phyloP scores from a whole-genome alignment of 2,113 vertebrate species.

The Smithornis capensis region DNA sequence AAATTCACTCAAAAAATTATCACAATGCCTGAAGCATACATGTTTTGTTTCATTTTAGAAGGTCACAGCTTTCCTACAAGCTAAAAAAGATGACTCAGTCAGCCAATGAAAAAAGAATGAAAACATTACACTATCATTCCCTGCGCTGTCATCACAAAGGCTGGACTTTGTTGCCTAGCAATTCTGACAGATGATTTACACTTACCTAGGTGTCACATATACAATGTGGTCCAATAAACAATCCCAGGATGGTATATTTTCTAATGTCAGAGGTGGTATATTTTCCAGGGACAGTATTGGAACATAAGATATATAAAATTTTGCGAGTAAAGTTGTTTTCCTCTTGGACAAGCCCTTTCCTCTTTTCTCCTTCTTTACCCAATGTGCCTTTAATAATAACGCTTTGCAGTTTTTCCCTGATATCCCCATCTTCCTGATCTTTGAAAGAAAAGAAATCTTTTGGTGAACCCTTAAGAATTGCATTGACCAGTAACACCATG shows the following conservation, averaged over 20 bases:
- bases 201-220: not conserved
- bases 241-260: not conserved
- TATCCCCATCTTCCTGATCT: not conserved
- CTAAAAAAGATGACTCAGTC: not conserved
- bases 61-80: not conserved
- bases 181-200: not conserved
- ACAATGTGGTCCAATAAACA: not conserved
- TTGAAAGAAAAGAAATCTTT: slow-evolving; percentile 28
- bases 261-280: not conserved
- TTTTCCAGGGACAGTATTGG: not conserved
- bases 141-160: not conserved
- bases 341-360: not conserved
- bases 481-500: slow-evolving; percentile 42
- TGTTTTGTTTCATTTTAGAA: not conserved
- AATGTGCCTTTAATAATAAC: slow-evolving; percentile 2
- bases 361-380: not conserved
- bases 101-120: not conserved
- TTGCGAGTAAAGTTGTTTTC: slow-evolving; percentile 22
- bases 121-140: not conserved
- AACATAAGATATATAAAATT: slow-evolving; percentile 44
- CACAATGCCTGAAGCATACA: not conserved
- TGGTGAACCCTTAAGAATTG: slow-evolving; percentile 43
- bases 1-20: not conserved
- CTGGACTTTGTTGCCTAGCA: slow-evolving; percentile 3
- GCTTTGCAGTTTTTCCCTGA: not conserved